phyloP scores from a whole-genome alignment of 1,140 invertebrate species.

The Solen grandis region DNA sequence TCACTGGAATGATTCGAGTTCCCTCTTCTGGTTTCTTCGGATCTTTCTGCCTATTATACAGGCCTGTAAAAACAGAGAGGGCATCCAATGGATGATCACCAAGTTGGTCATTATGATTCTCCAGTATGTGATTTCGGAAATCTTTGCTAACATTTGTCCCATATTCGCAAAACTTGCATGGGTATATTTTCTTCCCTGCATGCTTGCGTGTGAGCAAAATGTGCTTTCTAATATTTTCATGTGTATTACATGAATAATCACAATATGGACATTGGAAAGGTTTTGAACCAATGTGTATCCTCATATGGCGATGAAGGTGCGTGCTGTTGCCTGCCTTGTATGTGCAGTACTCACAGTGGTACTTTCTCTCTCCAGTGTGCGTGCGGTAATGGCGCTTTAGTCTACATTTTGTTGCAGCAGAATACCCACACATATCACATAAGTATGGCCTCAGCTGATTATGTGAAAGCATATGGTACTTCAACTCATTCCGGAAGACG shows the following conservation, averaged over 20 bases:
- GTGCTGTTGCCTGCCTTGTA: conserved; percentile 77
- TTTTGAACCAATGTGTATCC: conserved; percentile 92
- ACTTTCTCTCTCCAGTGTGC: conserved; percentile 84
- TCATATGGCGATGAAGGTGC: conserved; percentile 83
- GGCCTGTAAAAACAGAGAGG: conserved; percentile 71
- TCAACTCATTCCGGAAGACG: conserved; percentile 77
- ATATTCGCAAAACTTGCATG: conserved; percentile 86
- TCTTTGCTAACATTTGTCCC: conserved; percentile 86
- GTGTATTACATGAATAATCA: conserved; percentile 88
- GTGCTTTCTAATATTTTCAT: conserved; percentile 94
- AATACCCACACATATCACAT: conserved; percentile 86
- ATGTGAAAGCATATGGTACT: conserved; percentile 73
- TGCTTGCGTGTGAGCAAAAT: conserved; percentile 90
- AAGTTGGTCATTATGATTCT: conserved; percentile 82
- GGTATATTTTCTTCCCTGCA: conserved; percentile 88
- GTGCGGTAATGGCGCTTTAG: conserved; percentile 83
- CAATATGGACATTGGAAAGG: conserved; percentile 91
- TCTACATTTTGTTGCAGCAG: conserved; percentile 89
- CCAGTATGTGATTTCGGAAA: conserved; percentile 85
- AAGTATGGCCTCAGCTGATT: conserved; percentile 82
- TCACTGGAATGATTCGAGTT: conserved; percentile 72
- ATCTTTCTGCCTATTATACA: conserved; percentile 73
- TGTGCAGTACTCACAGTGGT: conserved; percentile 88
- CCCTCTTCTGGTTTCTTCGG: conserved; percentile 72
- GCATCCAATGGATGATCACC: conserved; percentile 65